Evolutionary conservation across 2,797 vertebrate species (phyloP).

Genomic region (Danio kyathit): DNA sequence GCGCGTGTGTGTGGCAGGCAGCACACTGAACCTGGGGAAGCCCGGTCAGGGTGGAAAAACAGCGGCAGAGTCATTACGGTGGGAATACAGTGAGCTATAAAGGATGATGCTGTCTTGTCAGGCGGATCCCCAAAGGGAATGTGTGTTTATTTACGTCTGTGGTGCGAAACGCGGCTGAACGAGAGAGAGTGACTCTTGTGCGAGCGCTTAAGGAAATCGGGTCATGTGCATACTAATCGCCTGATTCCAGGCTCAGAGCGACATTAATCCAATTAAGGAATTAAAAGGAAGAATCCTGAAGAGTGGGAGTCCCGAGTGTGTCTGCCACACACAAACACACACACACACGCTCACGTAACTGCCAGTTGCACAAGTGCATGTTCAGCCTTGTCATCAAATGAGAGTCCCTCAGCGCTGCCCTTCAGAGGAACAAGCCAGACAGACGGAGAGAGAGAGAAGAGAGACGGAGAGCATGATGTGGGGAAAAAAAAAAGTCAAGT

Average conservation of each 20-base stretch:
- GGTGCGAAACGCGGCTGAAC: constrained; percentile 36
- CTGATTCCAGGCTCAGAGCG: constrained; percentile 53
- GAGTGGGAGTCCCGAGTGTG: constrained; percentile 57
- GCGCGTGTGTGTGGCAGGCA: neutral
- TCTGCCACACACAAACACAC: constrained; percentile 50
- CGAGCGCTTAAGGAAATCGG: constrained; percentile 60
- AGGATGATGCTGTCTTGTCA: constrained; percentile 37
- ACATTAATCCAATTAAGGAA: constrained; percentile 69
- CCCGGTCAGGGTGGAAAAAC: constrained; percentile 23
- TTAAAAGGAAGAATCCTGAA: constrained; percentile 62
- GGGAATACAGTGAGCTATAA: constrained; percentile 24
- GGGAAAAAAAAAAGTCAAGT: neutral
- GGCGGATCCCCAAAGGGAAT: constrained; percentile 31
- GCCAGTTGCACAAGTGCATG: constrained; percentile 46
- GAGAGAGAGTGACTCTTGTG: constrained; percentile 48
- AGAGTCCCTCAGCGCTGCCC: constrained; percentile 46
- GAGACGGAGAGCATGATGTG: neutral
- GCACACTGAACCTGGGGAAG: constrained; percentile 16
- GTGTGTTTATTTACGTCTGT: constrained; percentile 55
- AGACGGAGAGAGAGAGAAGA: constrained; percentile 12
- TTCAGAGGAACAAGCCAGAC: constrained; percentile 26
- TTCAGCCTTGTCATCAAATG: constrained; percentile 55
- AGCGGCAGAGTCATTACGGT: constrained; percentile 24
- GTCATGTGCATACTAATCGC: constrained; percentile 66
- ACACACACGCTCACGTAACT: constrained; percentile 5